Evolutionary conservation across 1,140 invertebrate genomes (phyloP).

Genomic region (Oreohelix idahoensis): DNA sequence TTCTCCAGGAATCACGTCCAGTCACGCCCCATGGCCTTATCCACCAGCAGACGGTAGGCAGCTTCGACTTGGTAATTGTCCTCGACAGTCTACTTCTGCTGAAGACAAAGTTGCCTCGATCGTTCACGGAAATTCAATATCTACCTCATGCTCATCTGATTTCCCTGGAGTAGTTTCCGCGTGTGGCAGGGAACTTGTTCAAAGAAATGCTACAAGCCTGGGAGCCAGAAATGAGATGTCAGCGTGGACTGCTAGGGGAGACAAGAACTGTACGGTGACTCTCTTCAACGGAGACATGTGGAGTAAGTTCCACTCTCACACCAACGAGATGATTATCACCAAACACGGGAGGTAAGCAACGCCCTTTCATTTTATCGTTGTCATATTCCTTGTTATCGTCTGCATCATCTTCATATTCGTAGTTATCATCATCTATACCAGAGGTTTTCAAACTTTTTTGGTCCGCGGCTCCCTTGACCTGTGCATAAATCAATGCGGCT

Average conservation of each 20-base stretch:
- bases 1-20: not conserved
- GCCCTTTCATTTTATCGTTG: too few relatives aligned
- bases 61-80: not conserved
- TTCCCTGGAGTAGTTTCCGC: not conserved
- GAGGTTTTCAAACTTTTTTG: too few relatives aligned
- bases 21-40: not conserved
- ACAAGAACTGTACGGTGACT: conserved; percentile 72
- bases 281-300: conserved; percentile 92
- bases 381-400: too few relatives aligned
- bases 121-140: not conserved
- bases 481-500: too few relatives aligned
- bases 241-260: conserved; percentile 16
- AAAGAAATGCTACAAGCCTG: not conserved
- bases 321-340: conserved; percentile 99
- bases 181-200: not conserved
- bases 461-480: too few relatives aligned
- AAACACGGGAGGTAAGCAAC: conserved; percentile 90
- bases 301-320: conserved; percentile 92
- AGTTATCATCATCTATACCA: too few relatives aligned
- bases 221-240: not conserved
- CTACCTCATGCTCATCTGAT: not conserved
- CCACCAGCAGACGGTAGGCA: not conserved
- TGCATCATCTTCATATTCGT: too few relatives aligned
- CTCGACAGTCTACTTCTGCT: not conserved
- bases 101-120: not conserved